Evolutionary conservation across 2,113 vertebrate species (phyloP).

Genomic region (Salvelinus alpinus): DNA sequence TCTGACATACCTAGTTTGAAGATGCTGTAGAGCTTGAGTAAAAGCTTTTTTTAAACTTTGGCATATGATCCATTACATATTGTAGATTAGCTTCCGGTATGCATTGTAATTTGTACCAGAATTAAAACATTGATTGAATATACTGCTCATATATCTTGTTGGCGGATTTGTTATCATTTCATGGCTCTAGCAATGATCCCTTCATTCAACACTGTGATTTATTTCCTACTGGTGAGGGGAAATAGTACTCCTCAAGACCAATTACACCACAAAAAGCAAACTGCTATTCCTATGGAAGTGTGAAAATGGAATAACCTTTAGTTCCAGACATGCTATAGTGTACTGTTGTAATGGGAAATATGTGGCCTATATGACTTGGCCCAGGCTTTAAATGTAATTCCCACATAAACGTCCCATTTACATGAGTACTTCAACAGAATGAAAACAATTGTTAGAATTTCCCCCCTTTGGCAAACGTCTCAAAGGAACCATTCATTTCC

Average conservation of each 20-base stretch:
- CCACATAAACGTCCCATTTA: constrained; percentile 30
- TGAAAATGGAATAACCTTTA: constrained; percentile 1
- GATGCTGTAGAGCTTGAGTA: constrained; percentile 45
- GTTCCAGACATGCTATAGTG: constrained; percentile 4
- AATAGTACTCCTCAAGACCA: neutral
- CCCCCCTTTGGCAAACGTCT: constrained; percentile 52
- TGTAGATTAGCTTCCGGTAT: neutral
- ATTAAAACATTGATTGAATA: constrained; percentile 2
- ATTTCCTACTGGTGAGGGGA: neutral
- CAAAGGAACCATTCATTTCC: constrained; percentile 66
- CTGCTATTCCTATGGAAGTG: neutral
- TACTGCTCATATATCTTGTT: neutral
- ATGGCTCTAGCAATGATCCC: neutral
- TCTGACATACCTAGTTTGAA: constrained; percentile 54
- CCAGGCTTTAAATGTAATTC: constrained; percentile 24
- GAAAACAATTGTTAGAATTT: constrained; percentile 51
- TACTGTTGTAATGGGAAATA: constrained; percentile 9
- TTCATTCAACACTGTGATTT: neutral
- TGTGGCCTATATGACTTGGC: constrained; percentile 26
- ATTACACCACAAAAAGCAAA: neutral
- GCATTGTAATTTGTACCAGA: neutral
- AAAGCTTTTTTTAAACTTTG: constrained; percentile 41
- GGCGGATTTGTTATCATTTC: neutral
- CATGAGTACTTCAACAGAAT: constrained; percentile 52
- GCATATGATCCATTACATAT: constrained; percentile 39